A percentile compares a stretch with the other conserved stretches of the same genome.
Conservation (phyloP, 2,888 invertebrate species). For the Lissocephala sabroskyi region DNA sequence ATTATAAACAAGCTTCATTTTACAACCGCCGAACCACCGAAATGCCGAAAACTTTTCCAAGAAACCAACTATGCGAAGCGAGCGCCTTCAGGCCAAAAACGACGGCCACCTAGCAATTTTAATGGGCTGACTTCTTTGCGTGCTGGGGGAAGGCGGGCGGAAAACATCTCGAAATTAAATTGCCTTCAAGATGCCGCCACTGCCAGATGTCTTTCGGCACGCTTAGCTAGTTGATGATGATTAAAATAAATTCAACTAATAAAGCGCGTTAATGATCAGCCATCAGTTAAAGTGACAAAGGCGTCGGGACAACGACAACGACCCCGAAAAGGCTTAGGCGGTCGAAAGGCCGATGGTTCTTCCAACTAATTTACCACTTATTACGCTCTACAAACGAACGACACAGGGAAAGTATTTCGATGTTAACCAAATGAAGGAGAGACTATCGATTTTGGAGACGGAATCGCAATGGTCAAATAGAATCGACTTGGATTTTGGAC, state of each 20-base stretch:
- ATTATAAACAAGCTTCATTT: conserved; percentile 49
- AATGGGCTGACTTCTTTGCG: no score
- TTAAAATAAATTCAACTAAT: conserved; percentile 62
- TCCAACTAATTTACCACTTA: conserved; percentile 1
- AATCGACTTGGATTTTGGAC: no score
- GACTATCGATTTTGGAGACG: no score
- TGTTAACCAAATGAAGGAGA: no score
- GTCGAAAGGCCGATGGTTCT: conserved; percentile 2
- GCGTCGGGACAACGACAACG: conserved; percentile 22
- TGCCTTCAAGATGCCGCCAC: neutral
- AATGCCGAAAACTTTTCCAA: conserved; percentile 38
- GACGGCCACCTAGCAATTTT: neutral
- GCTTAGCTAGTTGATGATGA: conserved; percentile 20
- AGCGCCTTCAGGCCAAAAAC: no score
- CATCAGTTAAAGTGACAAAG: conserved; percentile 52
- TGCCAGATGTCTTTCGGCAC: neutral
- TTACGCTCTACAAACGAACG: neutral
- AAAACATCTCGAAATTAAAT: no score
- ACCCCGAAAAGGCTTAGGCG: no score
- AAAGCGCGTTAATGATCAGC: conserved; percentile 57
- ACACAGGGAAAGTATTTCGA: no score
- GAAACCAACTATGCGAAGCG: conserved; percentile 1
- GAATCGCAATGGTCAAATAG: no score
- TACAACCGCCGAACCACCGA: conserved; percentile 21
- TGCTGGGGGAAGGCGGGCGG: no score